Base-by-base conservation (phyloP, 2,797 vertebrate species). In the Tiaroga cobitis region DNA sequence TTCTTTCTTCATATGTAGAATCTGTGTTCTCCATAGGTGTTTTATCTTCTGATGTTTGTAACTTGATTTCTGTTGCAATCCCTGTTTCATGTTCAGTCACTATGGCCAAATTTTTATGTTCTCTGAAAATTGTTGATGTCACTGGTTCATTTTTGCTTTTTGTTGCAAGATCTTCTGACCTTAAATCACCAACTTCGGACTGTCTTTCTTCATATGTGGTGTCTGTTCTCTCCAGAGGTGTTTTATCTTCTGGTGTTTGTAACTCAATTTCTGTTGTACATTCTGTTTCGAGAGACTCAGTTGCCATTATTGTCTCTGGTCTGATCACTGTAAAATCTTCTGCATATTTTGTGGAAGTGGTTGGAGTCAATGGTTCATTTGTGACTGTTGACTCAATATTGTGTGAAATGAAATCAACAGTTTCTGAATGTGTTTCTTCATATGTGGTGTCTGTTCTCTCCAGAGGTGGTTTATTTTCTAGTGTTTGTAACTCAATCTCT, bases 211-310 rank as follows among this genome's bases (percentile, higher is more conserved):
- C 26, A 19, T 24, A 3, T 21, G 13, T 72, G 0, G 13, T 72
- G 15, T 16, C 13, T n/a, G 11, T 72, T 72, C 3, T 16, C 6
- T 26, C 0, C 69, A 72, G 13, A 16, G 13, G 3, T 56, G 46
- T 69, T 68, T 29, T n/a, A 0, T 49, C 26, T 85, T 29, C 70
- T 63, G 18, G 8, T 74, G 19, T 34, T 11, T n/a, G 1, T 10
- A 34, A 2, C 2, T 43, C 4, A 0, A 6, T 63, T 63, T 79
- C 34, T 29, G 56, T 78, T 65, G 81, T 79, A n/a, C 63, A 78
- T 74, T 84, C 81, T n/a, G 75, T 87, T 43, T 83, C 32, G 24
- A 68, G 9, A 61, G 3, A 2, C 2, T 34, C 81, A 11, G 81
- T 87, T 41, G 51, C 49, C 18, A 16, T 13, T 59, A 3, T 3